These are phyloP conservation scores for Strix uralensis DNA, from an alignment of 2,113 vertebrate genomes.

Conservation along the genomic window DNA sequence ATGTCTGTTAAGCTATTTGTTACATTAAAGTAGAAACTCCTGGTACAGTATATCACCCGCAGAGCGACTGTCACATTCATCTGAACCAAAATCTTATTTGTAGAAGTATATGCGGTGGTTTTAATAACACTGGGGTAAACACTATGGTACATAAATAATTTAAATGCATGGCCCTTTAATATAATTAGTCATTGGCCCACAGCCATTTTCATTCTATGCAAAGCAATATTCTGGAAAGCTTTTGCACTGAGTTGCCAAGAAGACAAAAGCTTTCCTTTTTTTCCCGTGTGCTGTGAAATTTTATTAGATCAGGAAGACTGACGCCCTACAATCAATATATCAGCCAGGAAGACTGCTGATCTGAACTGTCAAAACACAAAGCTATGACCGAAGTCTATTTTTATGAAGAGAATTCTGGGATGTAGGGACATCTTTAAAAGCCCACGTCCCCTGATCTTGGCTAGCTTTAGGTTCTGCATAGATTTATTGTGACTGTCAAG, in stretches of 20 bases:
- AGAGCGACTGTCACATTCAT: slow-evolving; percentile 23
- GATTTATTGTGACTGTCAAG: background rate
- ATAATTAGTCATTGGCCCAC: slow-evolving; percentile 41
- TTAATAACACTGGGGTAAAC: slow-evolving; percentile 49
- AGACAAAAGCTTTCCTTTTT: slow-evolving; percentile 27
- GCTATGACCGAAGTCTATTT: slow-evolving; percentile 28
- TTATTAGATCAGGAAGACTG: slow-evolving; percentile 65
- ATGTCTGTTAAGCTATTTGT: background rate
- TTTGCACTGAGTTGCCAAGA: slow-evolving; percentile 48
- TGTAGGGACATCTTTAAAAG: slow-evolving; percentile 3
- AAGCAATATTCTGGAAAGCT: slow-evolving; percentile 43
- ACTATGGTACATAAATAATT: slow-evolving; percentile 43
- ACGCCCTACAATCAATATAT: slow-evolving; percentile 66
- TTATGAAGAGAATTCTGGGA: slow-evolving; percentile 21
- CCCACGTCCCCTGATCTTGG: background rate
- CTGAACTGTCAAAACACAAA: slow-evolving; percentile 66
- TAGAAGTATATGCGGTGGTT: background rate
- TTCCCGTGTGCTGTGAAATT: slow-evolving; percentile 23
- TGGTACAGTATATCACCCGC: slow-evolving; percentile 15
- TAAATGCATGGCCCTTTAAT: slow-evolving; percentile 38
- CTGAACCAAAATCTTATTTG: slow-evolving; percentile 42
- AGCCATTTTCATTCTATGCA: slow-evolving; percentile 43
- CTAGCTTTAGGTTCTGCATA: background rate
- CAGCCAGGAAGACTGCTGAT: slow-evolving; percentile 61
- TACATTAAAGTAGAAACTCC: background rate